Evolutionary conservation across 2,888 invertebrate genomes (phyloP), one percentile per base, ranked within the genome.

Genomic region (Xylota sylvarum): DNA sequence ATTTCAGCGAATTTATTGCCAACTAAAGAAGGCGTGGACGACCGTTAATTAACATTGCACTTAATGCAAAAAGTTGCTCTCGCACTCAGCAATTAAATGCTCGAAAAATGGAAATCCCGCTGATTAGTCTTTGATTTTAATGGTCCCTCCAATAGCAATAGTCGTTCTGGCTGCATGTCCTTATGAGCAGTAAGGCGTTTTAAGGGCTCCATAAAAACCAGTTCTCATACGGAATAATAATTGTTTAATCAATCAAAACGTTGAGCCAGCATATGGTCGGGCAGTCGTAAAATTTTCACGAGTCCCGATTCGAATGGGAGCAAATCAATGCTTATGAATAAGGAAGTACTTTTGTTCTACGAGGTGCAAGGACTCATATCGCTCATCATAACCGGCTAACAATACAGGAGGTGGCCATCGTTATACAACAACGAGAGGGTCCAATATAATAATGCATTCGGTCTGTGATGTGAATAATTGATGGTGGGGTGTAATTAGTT

Each of bases 41-140:
- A 46, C 17, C 32, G 40, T 84, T 84, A 84, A 84, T 84, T 84
- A 84, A 84, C 69, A 84, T 84, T 84, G 84, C 84, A 79, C 80
- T 84, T 79, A 79, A 74, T 84, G 73, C 80, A 74, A 46, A 76
- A 82, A 78, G 37, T 78, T 67, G 60, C 43, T 46, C 52, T 60
- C 35, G 72, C 72, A 37, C 52, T 35, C 4, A 55, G 60, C 72
- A 83, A 83, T 78, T 73, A 78, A 83, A 67, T 30, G 30, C 23
- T 23, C 52, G 60, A 32, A 73, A 78, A 78, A 78, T 52, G 78
- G 32, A 56, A 73, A 55, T 83, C 83, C 78, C 67, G 30, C 78
- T 78, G 83, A 83, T 83, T 83, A 79, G 72, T 64, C 73, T 64
- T 43, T 79, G 69, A 79, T 70, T 84, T 82, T 76, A 64, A 82